Conservation (phyloP, 2,888 invertebrate species). For the Lycophotia porphyrea region DNA sequence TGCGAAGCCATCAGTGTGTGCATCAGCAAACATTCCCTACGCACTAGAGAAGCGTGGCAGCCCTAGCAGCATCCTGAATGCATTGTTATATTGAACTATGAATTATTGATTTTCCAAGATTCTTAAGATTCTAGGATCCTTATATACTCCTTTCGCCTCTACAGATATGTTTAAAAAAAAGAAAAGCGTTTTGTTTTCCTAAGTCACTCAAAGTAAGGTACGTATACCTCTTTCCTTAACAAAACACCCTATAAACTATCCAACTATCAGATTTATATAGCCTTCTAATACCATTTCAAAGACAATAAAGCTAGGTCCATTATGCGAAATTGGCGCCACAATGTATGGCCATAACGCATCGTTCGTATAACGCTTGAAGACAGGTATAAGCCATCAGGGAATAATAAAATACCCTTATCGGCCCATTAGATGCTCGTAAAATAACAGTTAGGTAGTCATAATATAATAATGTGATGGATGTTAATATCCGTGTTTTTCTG, state of each 20-base stretch:
- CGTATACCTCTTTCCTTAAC: constrained; percentile 10
- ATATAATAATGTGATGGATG: constrained; percentile 88
- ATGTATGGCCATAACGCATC: constrained; percentile 87
- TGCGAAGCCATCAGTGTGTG: neutral
- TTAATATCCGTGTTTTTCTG: constrained; percentile 87
- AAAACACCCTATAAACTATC: constrained; percentile 19
- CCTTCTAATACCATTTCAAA: constrained; percentile 76
- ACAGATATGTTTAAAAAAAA: neutral
- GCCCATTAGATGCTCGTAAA: constrained; percentile 89
- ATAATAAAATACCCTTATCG: constrained; percentile 90
- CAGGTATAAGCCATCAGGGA: constrained; percentile 90
- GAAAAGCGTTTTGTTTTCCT: neutral
- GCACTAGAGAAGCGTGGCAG: neutral
- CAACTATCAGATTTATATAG: constrained; percentile 70
- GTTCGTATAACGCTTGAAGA: constrained; percentile 82
- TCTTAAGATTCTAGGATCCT: neutral
- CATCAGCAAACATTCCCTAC: neutral
- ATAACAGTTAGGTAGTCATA: constrained; percentile 90
- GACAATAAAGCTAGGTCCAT: constrained; percentile 86
- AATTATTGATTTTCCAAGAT: neutral
- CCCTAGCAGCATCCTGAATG: neutral
- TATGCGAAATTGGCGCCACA: constrained; percentile 86
- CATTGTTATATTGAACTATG: too few relatives aligned
- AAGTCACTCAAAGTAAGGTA: neutral
- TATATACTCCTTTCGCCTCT: neutral